Percentiles rank a stretch among this genome's conserved stretches.
Evolutionary conservation across 2,113 vertebrate species (phyloP).

Genomic region (Anoplopoma fimbria): DNA sequence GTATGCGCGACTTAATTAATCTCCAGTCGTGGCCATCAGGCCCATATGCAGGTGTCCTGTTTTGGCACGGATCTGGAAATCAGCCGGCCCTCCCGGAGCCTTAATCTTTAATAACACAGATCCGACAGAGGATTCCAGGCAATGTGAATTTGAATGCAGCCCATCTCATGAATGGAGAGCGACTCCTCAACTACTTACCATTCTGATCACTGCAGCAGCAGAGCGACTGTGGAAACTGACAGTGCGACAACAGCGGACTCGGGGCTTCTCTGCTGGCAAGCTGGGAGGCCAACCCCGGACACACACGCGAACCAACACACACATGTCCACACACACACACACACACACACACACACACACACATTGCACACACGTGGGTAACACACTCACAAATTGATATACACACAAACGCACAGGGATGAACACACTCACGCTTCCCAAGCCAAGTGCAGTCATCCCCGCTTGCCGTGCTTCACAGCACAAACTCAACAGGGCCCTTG

Average conservation of each 20-base stretch:
- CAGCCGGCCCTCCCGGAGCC: constrained; percentile 14
- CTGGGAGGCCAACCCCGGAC: constrained; percentile 37
- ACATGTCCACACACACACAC: constrained; percentile 7
- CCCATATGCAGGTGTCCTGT: constrained; percentile 56
- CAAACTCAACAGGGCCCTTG: constrained; percentile 67
- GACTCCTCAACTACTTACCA: constrained; percentile 56
- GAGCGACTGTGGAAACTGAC: constrained; percentile 61
- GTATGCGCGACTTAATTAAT: constrained; percentile 70
- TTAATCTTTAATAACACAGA: constrained; percentile 56
- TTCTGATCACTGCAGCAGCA: constrained; percentile 57
- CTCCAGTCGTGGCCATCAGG: constrained; percentile 56
- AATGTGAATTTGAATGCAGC: constrained; percentile 64
- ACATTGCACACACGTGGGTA: constrained; percentile 18
- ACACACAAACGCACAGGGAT: constrained; percentile 39
- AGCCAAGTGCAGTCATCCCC: constrained; percentile 74
- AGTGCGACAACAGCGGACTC: constrained; percentile 64
- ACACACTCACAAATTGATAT: constrained; percentile 54
- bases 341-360: constrained; percentile 18
- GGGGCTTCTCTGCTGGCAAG: constrained; percentile 65
- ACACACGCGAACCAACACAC: constrained; percentile 37
- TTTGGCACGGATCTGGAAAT: constrained; percentile 45
- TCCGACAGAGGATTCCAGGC: constrained; percentile 54
- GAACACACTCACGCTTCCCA: constrained; percentile 37
- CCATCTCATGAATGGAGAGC: constrained; percentile 57
- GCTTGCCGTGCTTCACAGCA: constrained; percentile 61